phyloP scores from a whole-genome alignment of 2,888 invertebrate genomes.

The Acleris emargana region DNA sequence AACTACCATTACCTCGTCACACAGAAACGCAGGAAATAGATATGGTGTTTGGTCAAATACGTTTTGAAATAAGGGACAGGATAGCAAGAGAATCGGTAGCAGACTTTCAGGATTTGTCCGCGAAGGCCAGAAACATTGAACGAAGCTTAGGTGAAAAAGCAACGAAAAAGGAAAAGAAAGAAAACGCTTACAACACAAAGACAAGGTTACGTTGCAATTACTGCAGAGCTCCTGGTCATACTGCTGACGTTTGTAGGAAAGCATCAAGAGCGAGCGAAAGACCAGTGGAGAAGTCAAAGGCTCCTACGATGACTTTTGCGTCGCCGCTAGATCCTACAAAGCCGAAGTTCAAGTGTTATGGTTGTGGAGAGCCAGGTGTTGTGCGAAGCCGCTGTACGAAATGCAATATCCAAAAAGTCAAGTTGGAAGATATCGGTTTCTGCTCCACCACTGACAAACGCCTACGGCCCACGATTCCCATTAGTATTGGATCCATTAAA shows the following conservation, averaged over 20 bases:
- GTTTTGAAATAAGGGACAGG: conserved; percentile 5
- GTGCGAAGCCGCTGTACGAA: background rate
- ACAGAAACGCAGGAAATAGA: background rate
- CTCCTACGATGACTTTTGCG: too few species aligned
- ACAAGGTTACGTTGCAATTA: background rate
- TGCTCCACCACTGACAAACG: background rate
- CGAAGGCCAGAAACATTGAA: conserved; percentile 2
- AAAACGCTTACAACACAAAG: background rate
- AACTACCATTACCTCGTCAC: background rate
- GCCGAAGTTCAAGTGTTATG: background rate
- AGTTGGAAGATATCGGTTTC: background rate
- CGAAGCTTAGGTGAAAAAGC: conserved; percentile 1
- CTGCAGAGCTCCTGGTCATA: background rate
- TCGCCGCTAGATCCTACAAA: background rate
- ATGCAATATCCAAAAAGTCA: background rate
- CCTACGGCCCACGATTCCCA: background rate
- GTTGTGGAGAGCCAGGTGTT: background rate
- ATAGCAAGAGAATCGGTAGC: background rate
- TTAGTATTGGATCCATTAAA: background rate
- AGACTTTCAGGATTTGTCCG: background rate
- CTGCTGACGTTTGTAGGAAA: background rate
- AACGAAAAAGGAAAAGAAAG: background rate
- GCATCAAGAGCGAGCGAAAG: background rate
- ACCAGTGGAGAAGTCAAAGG: background rate
- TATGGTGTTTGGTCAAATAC: conserved; percentile 3